Evolutionary conservation across 2,113 vertebrate species (phyloP).

Genomic region (Psittacus erithacus): DNA sequence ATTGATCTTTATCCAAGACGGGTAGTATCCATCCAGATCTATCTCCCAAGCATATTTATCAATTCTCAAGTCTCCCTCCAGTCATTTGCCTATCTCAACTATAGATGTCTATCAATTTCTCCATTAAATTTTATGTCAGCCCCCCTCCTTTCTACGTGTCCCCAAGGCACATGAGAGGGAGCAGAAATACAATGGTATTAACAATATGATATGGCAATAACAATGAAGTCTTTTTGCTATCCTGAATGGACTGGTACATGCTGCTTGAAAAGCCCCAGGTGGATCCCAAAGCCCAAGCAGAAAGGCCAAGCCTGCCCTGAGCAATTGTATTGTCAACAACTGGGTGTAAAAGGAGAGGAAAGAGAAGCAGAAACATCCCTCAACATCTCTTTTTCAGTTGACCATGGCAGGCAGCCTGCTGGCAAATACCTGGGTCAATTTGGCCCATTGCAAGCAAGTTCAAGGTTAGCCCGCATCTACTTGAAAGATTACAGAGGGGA

Average conservation of each 20-base stretch:
- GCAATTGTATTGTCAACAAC: background rate
- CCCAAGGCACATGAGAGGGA: background rate
- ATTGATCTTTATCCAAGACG: slow-evolving; percentile 21
- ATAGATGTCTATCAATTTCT: slow-evolving; percentile 6
- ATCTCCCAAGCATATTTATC: slow-evolving; percentile 17
- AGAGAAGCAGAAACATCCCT: background rate
- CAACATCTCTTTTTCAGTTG: background rate
- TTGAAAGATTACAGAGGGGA: background rate
- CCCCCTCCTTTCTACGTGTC: background rate
- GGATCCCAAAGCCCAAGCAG: background rate
- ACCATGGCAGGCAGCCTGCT: background rate
- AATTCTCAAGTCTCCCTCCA: background rate
- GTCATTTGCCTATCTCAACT: background rate
- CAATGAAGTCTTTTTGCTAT: background rate
- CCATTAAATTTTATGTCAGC: background rate
- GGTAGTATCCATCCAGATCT: background rate
- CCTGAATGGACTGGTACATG: fast-evolving
- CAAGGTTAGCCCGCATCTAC: background rate
- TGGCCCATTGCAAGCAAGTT: background rate
- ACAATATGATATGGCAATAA: fast-evolving
- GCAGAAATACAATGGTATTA: fast-evolving
- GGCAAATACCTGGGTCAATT: background rate
- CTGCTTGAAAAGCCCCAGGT: background rate
- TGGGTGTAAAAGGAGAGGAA: background rate
- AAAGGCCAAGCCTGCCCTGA: background rate